These are phyloP conservation scores for Aplocera efformata DNA, from an alignment of 2,888 invertebrate species.

Conservation along the genomic window DNA sequence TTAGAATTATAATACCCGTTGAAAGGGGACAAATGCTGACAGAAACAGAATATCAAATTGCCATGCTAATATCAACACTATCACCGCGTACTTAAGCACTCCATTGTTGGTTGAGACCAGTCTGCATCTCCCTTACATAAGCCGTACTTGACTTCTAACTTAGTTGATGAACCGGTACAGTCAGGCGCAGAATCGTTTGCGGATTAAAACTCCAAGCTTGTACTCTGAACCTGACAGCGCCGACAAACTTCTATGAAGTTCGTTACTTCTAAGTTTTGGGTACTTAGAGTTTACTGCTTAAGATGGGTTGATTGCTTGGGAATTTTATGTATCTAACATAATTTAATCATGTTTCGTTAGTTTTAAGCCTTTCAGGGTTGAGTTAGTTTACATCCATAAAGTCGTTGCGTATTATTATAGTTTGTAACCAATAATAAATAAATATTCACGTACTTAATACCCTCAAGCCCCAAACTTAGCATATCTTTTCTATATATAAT, in stretches of 20 bases:
- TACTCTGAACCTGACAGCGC: conserved; percentile 15
- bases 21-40: too few species aligned
- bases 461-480: too few species aligned
- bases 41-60: not conserved
- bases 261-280: conserved; percentile 10
- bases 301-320: conserved; percentile 11
- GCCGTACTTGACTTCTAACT: conserved; percentile 68
- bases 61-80: conserved; percentile 9
- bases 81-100: conserved; percentile 2
- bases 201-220: conserved; percentile 19
- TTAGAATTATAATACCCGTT: not conserved
- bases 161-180: conserved; percentile 62
- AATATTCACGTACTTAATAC: too few species aligned
- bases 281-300: conserved; percentile 16
- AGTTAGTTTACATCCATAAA: too few species aligned
- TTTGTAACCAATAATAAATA: too few species aligned
- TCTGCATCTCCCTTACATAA: conserved; percentile 52
- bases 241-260: conserved; percentile 26
- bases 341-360: too few species aligned
- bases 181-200: conserved; percentile 29
- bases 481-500: too few species aligned
- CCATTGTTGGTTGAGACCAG: conserved; percentile 1
- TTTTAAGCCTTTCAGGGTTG: too few species aligned
- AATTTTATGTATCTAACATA: not conserved
- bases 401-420: too few species aligned